Base-by-base conservation (phyloP, 2,888 invertebrate genomes). In the Stenchaetothrips biformis region DNA sequence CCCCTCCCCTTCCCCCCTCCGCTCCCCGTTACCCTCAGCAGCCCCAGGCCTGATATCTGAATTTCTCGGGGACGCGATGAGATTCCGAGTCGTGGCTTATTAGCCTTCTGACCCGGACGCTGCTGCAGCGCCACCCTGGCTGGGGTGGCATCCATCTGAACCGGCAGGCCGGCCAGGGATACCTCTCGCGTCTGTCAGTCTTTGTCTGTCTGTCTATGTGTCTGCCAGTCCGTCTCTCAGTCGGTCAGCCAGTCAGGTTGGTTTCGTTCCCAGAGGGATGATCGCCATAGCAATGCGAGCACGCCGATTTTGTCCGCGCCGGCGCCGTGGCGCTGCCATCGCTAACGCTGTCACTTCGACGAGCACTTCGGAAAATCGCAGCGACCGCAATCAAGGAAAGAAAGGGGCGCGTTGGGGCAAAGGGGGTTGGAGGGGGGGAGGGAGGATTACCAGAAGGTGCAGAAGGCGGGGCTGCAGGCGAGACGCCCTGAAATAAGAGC, bases 11-110 rank as follows among this genome's bases (percentile, higher is more conserved):
- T n/a, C 67, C 0, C 9, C 21, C 67, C 67, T 9, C 4, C 62
- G 62, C 62, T 18, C n/a, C n/a, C n/a, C n/a, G n/a, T n/a, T n/a
- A 37, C n/a, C 21, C 67, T 9, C 67, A 0, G 21, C 67, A 21
- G 25, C 67, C 21, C 67, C 25, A 18, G 37, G 37, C 53, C 18
- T 74, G 67, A 74, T 74, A 74, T 74, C 67, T 74, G 67, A 74
- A 74, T 74, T 74, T 74, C 67, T 74, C 67, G 67, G 67, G 9
- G 59, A 59, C 67, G 67, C 67, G 67, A 74, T 74, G 67, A 74
- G 67, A 74, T 74, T 74, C 67, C 67, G 67, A 74, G 25, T 74
- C 67, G 67, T 74, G 67, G 67, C 67, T 74, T 74, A 74, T 74
- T 74, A 74, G 67, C 67, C 67, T 74, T 74, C 25, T 74, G 25